Conservation (phyloP, 2,888 invertebrate species). For the Lutraria lutraria region DNA sequence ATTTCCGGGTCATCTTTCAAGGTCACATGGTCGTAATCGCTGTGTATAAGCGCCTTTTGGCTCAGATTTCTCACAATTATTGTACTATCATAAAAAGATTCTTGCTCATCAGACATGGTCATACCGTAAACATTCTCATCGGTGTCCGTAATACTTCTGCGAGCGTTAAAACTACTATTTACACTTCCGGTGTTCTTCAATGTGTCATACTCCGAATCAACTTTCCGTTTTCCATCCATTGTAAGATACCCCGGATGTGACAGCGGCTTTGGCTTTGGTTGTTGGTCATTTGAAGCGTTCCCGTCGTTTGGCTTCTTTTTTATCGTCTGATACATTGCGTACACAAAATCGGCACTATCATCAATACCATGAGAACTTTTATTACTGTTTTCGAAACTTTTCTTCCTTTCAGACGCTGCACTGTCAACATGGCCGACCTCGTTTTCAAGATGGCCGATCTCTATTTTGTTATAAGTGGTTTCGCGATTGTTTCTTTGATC, state of each 20-base stretch:
- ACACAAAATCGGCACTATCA: not conserved
- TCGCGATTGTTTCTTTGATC: not conserved
- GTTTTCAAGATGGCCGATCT: not conserved
- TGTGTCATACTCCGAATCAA: conserved; percentile 30
- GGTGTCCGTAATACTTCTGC: not conserved
- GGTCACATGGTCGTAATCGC: conserved; percentile 29
- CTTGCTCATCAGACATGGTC: not conserved
- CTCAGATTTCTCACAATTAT: conserved; percentile 1
- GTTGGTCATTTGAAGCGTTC: not conserved
- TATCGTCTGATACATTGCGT: not conserved
- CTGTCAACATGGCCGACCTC: not conserved
- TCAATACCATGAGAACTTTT: not conserved
- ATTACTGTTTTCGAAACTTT: not conserved
- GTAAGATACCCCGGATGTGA: conserved; percentile 15
- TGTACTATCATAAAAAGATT: conserved; percentile 25
- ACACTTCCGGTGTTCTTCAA: conserved; percentile 19
- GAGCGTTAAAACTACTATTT: not conserved
- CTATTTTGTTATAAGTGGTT: conserved; percentile 29
- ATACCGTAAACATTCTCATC: conserved; percentile 1
- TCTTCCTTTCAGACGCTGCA: not conserved
- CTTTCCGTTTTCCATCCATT: not conserved
- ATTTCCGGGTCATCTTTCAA: not conserved
- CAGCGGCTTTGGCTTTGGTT: not conserved
- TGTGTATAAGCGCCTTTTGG: conserved; percentile 14
- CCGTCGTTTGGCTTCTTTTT: not conserved